These are phyloP conservation scores for Dinocampus coccinellae DNA, from an alignment of 2,888 invertebrate genomes.

Conservation along the genomic window DNA sequence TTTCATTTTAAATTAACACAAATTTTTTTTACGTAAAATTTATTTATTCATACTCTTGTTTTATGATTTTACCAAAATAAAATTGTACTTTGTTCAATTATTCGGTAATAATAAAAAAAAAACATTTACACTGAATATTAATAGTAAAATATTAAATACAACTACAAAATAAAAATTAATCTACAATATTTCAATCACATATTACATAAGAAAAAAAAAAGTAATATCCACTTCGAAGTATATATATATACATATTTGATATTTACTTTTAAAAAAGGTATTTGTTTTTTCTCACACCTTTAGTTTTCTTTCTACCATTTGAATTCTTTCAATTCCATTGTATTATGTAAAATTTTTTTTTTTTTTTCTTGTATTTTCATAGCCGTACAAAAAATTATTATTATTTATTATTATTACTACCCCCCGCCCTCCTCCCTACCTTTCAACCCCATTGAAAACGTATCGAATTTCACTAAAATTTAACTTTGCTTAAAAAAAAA, in stretches of 20 bases:
- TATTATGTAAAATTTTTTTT: slow-evolving; percentile 50
- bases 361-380: slow-evolving; percentile 50
- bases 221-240: neutral
- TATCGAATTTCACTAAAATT: slow-evolving; percentile 44
- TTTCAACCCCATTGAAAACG: too few species aligned
- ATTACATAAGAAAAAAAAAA: neutral
- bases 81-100: too few species aligned
- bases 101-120: too few species aligned
- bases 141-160: too few species aligned
- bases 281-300: slow-evolving; percentile 43
- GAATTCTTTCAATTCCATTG: slow-evolving; percentile 48
- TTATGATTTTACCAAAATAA: too few species aligned
- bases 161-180: neutral
- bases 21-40: too few species aligned
- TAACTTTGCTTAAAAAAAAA: neutral
- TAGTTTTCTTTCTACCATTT: slow-evolving; percentile 3
- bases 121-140: too few species aligned
- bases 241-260: neutral
- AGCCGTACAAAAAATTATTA: slow-evolving; percentile 51
- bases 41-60: too few species aligned
- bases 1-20: too few species aligned
- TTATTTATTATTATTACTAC: too few species aligned
- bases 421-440: too few species aligned
- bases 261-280: slow-evolving; percentile 38
- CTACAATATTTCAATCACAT: too few species aligned